Percentiles rank a stretch among this genome's conserved stretches.
Evolutionary conservation across 2,888 invertebrate genomes (phyloP).

Genomic region (Athrips mouffetella): DNA sequence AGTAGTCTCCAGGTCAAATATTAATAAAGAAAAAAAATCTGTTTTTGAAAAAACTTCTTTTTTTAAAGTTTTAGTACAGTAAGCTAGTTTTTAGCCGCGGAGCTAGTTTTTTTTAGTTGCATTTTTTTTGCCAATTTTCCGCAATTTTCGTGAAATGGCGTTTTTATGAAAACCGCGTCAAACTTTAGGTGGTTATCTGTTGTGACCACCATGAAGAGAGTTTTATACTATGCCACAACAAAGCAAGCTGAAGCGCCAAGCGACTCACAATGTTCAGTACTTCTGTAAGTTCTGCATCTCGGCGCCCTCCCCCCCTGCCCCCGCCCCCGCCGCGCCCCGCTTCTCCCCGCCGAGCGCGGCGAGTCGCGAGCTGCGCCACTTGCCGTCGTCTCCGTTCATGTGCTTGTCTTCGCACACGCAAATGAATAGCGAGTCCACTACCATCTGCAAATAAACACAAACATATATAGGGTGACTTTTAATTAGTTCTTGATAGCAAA

Average conservation of each 20-base stretch:
- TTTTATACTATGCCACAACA: neutral
- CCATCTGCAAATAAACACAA: slow-evolving; percentile 89
- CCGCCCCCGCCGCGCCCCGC: slow-evolving; percentile 31
- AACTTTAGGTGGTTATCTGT: neutral
- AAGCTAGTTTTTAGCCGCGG: too few species aligned
- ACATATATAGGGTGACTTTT: too few species aligned
- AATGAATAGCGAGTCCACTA: slow-evolving; percentile 94
- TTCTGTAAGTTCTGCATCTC: slow-evolving; percentile 56
- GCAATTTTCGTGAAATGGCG: too few species aligned
- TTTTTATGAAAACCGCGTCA: neutral
- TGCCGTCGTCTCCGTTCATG: slow-evolving; percentile 85
- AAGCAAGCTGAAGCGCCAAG: slow-evolving; percentile 13
- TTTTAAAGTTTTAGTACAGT: too few species aligned
- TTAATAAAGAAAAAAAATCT: too few species aligned
- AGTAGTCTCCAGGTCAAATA: too few species aligned
- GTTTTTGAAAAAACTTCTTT: too few species aligned
- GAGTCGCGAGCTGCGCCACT: slow-evolving; percentile 79
- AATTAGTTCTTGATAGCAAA: too few species aligned
- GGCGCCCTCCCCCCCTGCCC: slow-evolving; percentile 36
- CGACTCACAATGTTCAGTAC: slow-evolving; percentile 41
- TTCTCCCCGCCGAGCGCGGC: slow-evolving; percentile 71
- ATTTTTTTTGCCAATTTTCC: too few species aligned
- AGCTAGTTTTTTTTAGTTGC: too few species aligned
- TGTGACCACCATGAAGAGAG: neutral
- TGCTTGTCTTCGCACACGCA: slow-evolving; percentile 96